Base-by-base conservation (phyloP, 2,113 vertebrate species). In the Neodon shergylaensis region DNA sequence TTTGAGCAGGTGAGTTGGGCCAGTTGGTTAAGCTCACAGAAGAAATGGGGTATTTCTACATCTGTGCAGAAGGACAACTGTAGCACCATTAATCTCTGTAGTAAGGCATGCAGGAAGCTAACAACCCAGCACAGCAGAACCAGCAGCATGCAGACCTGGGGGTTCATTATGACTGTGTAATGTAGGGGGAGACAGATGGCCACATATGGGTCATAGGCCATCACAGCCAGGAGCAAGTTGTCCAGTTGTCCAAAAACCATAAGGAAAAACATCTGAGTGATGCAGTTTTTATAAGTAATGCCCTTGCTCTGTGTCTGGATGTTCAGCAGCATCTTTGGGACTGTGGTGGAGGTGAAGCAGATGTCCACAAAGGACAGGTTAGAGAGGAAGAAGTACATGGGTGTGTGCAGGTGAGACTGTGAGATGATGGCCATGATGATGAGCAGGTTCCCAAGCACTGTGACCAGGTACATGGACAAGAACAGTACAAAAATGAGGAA, bases 151-250 rank as follows among this genome's bases (percentile, higher is more conserved):
- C 90, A 92, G 52, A 61, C 52, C 31, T 16, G 52, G 8, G 9
- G 52, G 5, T 47, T 83, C 39, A 92, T 70, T 39, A 83, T 92
- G 13, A 73, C 49, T 36, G 52, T 73, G 21, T 92, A 92, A 42
- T 73, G 39, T 7, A 92, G 19, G 3, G 93, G 93, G 16, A 89
- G 77, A 8, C 93, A 98, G 49, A 98, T 96, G 58, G 97, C 97
- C 49, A 94, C 49, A 24, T 88, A 98, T 4, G 77, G 78, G 66
- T 92, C 90, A 83, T 92, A 83, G 3, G 49, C 92, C 95, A 90
- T 92, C 28, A 84, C 73, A 4, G 58, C 72, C 42, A 96, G 28
- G 0, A 92, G 81, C 1, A 96, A n/a, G 52, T 82, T 13, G 10
- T 96, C 95, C 10, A 87, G 3, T 1, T 3, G 39, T 2, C 0